These are phyloP conservation scores for Caenorhabditis afra DNA, from an alignment of 2,888 invertebrate species.

Conservation along the genomic window DNA sequence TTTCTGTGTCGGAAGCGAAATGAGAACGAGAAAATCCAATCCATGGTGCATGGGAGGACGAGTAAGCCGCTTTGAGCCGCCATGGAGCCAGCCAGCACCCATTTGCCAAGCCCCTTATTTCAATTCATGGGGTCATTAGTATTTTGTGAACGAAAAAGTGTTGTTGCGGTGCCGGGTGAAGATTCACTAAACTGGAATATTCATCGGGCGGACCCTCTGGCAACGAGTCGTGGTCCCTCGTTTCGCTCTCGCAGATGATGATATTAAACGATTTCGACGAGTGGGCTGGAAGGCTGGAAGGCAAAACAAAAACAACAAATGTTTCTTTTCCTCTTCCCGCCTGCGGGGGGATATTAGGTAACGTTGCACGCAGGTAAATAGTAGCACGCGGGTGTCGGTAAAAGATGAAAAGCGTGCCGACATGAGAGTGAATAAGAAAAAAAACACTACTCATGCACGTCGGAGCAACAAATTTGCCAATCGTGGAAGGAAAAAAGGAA, in stretches of 20 bases:
- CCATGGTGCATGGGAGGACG: no score
- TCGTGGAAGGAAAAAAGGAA: no score
- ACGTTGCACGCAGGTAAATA: conserved; percentile 37
- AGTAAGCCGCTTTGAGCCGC: no score
- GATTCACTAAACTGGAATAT: conserved; percentile 50
- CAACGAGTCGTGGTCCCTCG: conserved; percentile 1
- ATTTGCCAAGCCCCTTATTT: conserved; percentile 19
- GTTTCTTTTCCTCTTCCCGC: conserved; percentile 12
- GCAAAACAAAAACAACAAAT: conserved; percentile 42
- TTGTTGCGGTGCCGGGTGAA: conserved; percentile 27
- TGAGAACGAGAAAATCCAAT: no score
- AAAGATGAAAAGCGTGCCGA: conserved; percentile 21
- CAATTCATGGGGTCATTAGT: conserved; percentile 44
- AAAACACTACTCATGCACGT: conserved; percentile 45
- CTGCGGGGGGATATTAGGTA: conserved; percentile 23
- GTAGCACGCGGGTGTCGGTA: neutral
- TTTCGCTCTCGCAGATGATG: conserved; percentile 1
- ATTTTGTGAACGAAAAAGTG: conserved; percentile 41
- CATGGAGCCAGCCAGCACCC: neutral
- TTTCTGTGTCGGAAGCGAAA: neutral
- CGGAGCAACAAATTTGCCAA: conserved; percentile 12
- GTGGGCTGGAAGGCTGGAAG: conserved; percentile 8
- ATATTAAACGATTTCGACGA: conserved; percentile 17
- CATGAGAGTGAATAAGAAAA: neutral
- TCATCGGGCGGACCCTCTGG: conserved; percentile 35